Conservation (phyloP, 2,113 vertebrate genomes). For the Sigmodon hispidus region DNA sequence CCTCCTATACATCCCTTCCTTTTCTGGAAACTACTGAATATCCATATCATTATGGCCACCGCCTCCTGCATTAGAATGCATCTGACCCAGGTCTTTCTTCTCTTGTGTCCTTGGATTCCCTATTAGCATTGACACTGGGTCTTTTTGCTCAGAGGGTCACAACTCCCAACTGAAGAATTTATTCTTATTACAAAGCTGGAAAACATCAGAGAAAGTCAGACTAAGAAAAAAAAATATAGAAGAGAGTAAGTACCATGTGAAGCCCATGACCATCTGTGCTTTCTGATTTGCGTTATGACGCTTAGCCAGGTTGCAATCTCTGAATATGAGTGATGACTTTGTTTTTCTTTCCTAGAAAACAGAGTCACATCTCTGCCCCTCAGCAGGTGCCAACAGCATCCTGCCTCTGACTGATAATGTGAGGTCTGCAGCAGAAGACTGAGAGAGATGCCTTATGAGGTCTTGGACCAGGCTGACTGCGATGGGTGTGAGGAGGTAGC, state of each 20-base stretch:
- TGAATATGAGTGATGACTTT: not conserved
- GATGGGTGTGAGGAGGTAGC: not conserved
- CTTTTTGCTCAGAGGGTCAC: not conserved
- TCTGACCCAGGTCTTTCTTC: not conserved
- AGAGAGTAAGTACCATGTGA: not conserved
- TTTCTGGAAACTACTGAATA: not conserved
- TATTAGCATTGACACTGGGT: not conserved
- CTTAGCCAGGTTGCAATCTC: not conserved
- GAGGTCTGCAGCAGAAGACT: not conserved
- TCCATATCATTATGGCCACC: not conserved
- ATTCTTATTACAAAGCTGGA: not conserved
- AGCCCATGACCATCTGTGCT: not conserved
- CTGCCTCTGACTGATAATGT: not conserved
- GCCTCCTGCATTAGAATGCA: not conserved
- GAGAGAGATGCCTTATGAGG: fast-evolving
- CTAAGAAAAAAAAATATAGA: not conserved
- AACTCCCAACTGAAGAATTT: not conserved
- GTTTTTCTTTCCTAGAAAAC: conserved; percentile 9
- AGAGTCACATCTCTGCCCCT: not conserved
- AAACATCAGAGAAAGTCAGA: not conserved
- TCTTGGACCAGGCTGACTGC: not conserved
- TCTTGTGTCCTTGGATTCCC: not conserved
- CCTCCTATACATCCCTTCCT: not conserved
- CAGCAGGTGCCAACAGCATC: not conserved
- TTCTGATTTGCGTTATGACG: not conserved